Evolutionary conservation across 2,113 vertebrate species (phyloP), one percentile per base, ranked within the genome.

Genomic region (Pseudorasbora parva): DNA sequence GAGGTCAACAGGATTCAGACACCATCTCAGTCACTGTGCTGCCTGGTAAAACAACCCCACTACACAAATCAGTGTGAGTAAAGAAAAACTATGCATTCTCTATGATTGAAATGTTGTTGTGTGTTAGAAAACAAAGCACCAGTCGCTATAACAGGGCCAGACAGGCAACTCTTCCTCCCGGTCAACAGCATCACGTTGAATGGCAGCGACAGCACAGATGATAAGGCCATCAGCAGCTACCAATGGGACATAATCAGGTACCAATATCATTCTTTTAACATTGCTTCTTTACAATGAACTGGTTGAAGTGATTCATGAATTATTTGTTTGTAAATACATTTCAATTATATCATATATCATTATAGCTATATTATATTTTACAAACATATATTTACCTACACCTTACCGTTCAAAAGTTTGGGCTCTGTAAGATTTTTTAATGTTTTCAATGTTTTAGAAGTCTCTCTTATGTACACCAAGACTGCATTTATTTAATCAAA

Each of bases 171-270:
- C 83, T 86, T 89, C 8, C 95, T 96, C 30, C 96, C 96, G 0
- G 90, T 95, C 77, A 91, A 88, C 91, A 94, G 91, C 78, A 71
- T 94, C 45, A 88, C 59, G 1, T 89, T 97, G 68, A 93, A 98
- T 33, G 96, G 96, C 88, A 95, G 94, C 80, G 78, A 87, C 81
- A 97, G 96, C 92, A 94, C 86, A 0, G 96, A 95, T n/a, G 96
- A 96, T 89, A 91, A 88, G 2, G 94, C 92, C 86, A 89, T 96
- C 66, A 84, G 91, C 77, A 93, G 92, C 86, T 96, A 94, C 90
- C 92, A 85, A 23, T 95, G 95, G 95, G 95, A 96, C 84, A 90
- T 90, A 10, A 68, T 95, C 88, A 95, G 96, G 95, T 97, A 93
- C 88, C 51, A 54, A 7, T 54, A 19, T 19, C 51, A 14, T 59